Conservation (phyloP, 2,797 vertebrate species). For the Alauda arvensis region DNA sequence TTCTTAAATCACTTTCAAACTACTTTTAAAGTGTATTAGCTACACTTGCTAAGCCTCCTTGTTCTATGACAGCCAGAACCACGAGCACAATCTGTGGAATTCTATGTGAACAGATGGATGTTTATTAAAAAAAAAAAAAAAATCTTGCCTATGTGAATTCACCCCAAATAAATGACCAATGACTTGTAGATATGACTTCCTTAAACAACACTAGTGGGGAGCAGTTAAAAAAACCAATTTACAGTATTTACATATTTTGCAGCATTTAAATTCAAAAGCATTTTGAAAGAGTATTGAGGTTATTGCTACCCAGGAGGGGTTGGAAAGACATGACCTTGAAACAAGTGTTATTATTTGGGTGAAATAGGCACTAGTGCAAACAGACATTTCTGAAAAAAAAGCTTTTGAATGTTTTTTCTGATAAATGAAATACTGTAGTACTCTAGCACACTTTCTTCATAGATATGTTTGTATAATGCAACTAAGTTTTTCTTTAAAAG, state of each 20-base stretch:
- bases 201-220: neutral
- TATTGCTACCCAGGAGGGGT: too few relatives aligned
- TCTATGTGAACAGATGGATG: conserved; percentile 32
- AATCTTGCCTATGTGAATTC: neutral
- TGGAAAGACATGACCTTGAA: neutral
- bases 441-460: neutral
- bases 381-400: neutral
- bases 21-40: conserved; percentile 39
- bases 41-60: conserved; percentile 39
- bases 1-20: conserved; percentile 45
- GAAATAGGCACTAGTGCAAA: neutral
- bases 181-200: neutral
- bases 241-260: neutral
- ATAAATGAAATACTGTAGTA: neutral
- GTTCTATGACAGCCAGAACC: conserved; percentile 43
- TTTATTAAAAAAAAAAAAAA: neutral
- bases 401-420: neutral
- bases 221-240: neutral
- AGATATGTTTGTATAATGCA: neutral
- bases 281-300: neutral
- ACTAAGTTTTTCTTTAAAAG: neutral
- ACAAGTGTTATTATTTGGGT: neutral
- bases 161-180: neutral
- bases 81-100: conserved; percentile 30
- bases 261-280: neutral